These are phyloP conservation scores for Papilio gigon DNA, from an alignment of 2,888 invertebrate species.

Conservation along the genomic window DNA sequence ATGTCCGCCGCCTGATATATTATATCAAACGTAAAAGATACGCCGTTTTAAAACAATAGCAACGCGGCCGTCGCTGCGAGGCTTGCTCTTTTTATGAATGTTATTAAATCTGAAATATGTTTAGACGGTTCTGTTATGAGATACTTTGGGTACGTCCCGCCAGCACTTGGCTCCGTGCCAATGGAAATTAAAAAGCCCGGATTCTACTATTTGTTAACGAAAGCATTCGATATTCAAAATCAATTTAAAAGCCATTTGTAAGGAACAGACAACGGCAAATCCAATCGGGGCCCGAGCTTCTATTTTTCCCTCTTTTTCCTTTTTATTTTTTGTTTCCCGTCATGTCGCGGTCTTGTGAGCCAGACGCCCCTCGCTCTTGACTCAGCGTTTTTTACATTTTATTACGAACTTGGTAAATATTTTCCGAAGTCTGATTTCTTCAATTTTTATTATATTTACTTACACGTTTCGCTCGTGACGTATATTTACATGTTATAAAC, in stretches of 20 bases:
- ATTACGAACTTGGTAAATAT: constrained; percentile 79
- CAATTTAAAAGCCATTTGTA: constrained; percentile 80
- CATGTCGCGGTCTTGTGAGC: constrained; percentile 78
- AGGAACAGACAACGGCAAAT: constrained; percentile 80
- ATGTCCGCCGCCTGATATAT: constrained; percentile 81
- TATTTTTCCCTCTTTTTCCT: constrained; percentile 67
- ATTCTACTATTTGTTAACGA: constrained; percentile 61
- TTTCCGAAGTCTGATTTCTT: constrained; percentile 71
- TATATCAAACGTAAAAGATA: constrained; percentile 80
- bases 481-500: constrained; percentile 27
- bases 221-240: constrained; percentile 73
- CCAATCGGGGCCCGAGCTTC: constrained; percentile 74
- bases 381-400: constrained; percentile 78
- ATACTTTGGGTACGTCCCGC: constrained; percentile 38
- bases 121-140: constrained; percentile 37
- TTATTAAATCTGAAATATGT: constrained; percentile 57
- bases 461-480: constrained; percentile 43
- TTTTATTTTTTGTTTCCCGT: constrained; percentile 69
- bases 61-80: constrained; percentile 57
- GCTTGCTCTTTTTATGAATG: constrained; percentile 65
- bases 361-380: constrained; percentile 80
- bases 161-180: constrained; percentile 29
- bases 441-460: constrained; percentile 58
- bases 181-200: constrained; percentile 37
- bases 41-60: constrained; percentile 79